These are phyloP conservation scores for Nyctibius grandis DNA, from an alignment of 2,797 vertebrate genomes.

Conservation along the genomic window DNA sequence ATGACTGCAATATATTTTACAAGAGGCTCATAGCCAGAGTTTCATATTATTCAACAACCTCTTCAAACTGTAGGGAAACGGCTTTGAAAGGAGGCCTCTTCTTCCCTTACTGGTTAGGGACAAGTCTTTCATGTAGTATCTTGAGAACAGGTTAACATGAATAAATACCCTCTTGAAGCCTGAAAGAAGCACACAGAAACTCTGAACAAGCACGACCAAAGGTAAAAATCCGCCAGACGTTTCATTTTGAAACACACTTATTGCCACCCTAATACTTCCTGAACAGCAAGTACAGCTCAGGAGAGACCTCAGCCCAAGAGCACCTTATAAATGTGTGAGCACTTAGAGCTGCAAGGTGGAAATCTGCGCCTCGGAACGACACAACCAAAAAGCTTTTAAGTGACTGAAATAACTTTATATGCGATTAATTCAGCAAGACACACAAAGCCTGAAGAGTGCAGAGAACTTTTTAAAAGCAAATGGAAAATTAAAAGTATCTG, in stretches of 20 bases:
- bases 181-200: not conserved
- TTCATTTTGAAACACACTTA: not conserved
- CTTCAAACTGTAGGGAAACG: not conserved
- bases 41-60: not conserved
- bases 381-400: not conserved
- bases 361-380: not conserved
- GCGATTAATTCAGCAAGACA: not conserved
- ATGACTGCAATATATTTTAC: not conserved
- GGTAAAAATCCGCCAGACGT: not conserved
- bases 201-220: not conserved
- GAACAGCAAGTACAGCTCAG: not conserved
- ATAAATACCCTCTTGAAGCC: not conserved
- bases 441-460: not conserved
- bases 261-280: not conserved
- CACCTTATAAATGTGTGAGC: not conserved
- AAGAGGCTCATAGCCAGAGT: not conserved
- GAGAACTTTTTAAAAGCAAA: not conserved
- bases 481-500: not conserved
- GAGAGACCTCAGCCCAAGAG: not conserved
- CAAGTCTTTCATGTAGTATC: not conserved
- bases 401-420: not conserved
- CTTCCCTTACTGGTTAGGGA: not conserved
- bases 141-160: not conserved
- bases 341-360: not conserved
- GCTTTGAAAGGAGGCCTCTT: not conserved